phyloP scores from a whole-genome alignment of 2,888 invertebrate species.

The Formica aserva region DNA sequence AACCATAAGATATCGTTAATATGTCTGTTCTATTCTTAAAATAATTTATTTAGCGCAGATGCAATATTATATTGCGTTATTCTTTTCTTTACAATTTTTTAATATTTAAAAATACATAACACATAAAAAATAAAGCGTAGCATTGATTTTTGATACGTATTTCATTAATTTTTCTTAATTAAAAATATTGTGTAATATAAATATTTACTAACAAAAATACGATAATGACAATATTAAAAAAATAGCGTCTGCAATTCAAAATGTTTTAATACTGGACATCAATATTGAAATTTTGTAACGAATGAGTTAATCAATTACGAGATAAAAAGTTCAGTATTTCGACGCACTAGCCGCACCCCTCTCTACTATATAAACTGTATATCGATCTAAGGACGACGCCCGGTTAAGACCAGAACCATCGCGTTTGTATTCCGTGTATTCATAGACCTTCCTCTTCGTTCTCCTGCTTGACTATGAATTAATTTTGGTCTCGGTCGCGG shows the following conservation, averaged over 20 bases:
- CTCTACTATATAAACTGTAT: background rate
- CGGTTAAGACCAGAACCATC: slow-evolving; percentile 29
- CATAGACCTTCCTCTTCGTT: slow-evolving; percentile 44
- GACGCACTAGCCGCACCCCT: background rate
- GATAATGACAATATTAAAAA: background rate
- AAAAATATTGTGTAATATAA: background rate
- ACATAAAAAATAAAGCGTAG: background rate
- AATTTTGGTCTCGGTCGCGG: slow-evolving; percentile 66
- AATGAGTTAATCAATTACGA: slow-evolving; percentile 35
- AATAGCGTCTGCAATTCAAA: background rate
- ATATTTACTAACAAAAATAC: slow-evolving; percentile 4
- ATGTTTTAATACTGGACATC: slow-evolving; percentile 10
- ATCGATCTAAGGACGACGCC: slow-evolving; percentile 32
- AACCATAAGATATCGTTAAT: background rate
- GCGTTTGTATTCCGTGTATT: slow-evolving; percentile 63
- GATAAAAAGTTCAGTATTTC: slow-evolving; percentile 41
- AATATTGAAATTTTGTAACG: slow-evolving; percentile 28
- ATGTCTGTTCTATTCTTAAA: background rate
- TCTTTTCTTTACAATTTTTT: background rate
- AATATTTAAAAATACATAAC: background rate
- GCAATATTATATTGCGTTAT: background rate
- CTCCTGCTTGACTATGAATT: slow-evolving; percentile 69
- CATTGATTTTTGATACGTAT: background rate
- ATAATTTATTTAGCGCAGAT: background rate
- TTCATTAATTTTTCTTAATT: slow-evolving; percentile 17